Conservation (phyloP, 2,888 invertebrate species). For the Caenorhabditis drosophilae region DNA sequence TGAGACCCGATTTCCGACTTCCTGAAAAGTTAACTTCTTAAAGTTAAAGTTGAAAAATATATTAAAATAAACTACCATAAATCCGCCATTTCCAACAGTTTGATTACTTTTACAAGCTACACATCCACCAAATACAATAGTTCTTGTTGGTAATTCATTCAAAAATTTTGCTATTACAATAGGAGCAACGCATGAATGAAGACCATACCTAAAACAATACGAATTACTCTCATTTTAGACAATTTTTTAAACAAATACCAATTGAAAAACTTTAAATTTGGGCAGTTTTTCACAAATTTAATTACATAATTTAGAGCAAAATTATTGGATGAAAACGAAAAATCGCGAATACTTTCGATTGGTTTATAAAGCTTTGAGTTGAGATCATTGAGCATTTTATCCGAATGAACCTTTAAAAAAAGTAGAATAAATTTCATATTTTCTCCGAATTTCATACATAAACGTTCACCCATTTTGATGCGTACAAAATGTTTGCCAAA, state of each 20-base stretch:
- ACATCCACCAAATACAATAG: conserved; percentile 31
- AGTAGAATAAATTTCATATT: not conserved
- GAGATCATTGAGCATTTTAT: conserved; percentile 8
- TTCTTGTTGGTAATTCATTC: conserved; percentile 12
- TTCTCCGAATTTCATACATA: conserved; percentile 13
- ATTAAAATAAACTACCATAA: conserved; percentile 2
- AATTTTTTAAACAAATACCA: conserved; percentile 8
- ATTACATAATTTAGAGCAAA: conserved; percentile 28
- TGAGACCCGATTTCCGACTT: conserved; percentile 27
- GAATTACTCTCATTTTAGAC: not conserved
- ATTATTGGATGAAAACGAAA: conserved; percentile 28
- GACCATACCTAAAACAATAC: conserved; percentile 11
- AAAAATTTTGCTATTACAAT: conserved; percentile 32
- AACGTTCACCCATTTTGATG: conserved; percentile 20
- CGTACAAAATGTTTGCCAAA: conserved; percentile 25
- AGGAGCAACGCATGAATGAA: conserved; percentile 35
- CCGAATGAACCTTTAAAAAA: conserved; percentile 27
- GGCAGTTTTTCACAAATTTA: conserved; percentile 22
- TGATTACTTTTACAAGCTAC: conserved; percentile 30
- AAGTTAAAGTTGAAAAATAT: not conserved
- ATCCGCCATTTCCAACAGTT: conserved; percentile 27
- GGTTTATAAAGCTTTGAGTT: conserved; percentile 18
- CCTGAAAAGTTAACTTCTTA: conserved; percentile 3
- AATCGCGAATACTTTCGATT: conserved; percentile 14
- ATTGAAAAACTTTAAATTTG: conserved; percentile 20